Evolutionary conservation across 2,797 vertebrate species (phyloP).

Genomic region (Cirrhinus mrigala): DNA sequence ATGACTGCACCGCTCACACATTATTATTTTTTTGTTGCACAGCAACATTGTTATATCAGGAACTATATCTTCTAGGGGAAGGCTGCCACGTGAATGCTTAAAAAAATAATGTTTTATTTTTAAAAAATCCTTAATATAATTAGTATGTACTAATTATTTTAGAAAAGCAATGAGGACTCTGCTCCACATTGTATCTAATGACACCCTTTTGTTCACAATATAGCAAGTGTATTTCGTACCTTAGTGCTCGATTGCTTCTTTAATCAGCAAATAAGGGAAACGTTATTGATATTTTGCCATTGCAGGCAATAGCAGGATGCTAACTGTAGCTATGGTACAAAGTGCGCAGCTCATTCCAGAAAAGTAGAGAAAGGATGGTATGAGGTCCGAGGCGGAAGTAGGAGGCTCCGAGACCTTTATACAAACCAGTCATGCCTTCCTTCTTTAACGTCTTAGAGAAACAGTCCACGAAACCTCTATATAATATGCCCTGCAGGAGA

Average conservation of each 20-base stretch:
- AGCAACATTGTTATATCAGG: constrained; percentile 10
- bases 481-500: constrained; percentile 75
- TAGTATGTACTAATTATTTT: background rate
- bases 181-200: background rate
- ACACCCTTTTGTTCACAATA: background rate
- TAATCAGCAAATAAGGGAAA: background rate
- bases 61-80: background rate
- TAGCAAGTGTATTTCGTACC: background rate
- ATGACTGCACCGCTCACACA: background rate
- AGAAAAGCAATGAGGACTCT: background rate
- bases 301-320: background rate
- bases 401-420: constrained; percentile 84
- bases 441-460: constrained; percentile 79
- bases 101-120: background rate
- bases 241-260: background rate
- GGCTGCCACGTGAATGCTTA: background rate
- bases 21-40: background rate
- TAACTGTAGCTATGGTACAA: constrained; percentile 70
- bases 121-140: background rate
- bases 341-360: constrained; percentile 83
- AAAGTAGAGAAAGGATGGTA: constrained; percentile 83
- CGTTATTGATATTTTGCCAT: background rate
- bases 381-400: constrained; percentile 85
- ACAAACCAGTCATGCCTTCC: constrained; percentile 80
- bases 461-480: constrained; percentile 79